Conservation (phyloP, 2,888 invertebrate species). For the Tryphoninae sp. region DNA sequence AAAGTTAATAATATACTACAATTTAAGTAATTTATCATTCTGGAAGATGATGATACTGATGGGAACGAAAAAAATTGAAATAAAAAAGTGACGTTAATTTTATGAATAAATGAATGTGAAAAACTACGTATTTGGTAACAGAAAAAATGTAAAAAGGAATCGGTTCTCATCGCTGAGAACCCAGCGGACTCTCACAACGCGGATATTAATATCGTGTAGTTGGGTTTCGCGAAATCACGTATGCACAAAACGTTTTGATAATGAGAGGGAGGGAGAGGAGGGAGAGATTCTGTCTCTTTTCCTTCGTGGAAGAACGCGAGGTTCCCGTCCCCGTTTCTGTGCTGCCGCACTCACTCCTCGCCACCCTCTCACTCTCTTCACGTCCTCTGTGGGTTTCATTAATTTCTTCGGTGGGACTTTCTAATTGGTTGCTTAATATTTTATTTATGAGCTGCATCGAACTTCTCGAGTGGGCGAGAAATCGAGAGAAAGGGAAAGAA, state of each 20-base stretch:
- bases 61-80: no score
- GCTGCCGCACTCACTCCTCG: neutral
- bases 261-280: conserved; percentile 61
- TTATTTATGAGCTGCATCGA: conserved; percentile 74
- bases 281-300: conserved; percentile 18
- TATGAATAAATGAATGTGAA: no score
- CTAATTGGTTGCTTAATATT: conserved; percentile 75
- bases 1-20: conserved; percentile 18
- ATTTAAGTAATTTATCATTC: no score
- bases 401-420: conserved; percentile 72
- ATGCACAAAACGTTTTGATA: conserved; percentile 69
- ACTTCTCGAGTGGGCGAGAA: conserved; percentile 57
- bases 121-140: no score
- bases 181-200: conserved; percentile 23
- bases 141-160: neutral
- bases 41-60: no score
- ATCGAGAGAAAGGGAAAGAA: conserved; percentile 11
- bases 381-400: conserved; percentile 66
- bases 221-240: conserved; percentile 61
- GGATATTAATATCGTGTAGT: conserved; percentile 44
- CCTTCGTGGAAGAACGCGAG: conserved; percentile 46
- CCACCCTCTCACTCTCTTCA: neutral
- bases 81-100: no score
- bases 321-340: neutral
- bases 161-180: conserved; percentile 2